phyloP scores from a whole-genome alignment of 2,888 invertebrate species.

The Eristalinus sepulchralis region DNA sequence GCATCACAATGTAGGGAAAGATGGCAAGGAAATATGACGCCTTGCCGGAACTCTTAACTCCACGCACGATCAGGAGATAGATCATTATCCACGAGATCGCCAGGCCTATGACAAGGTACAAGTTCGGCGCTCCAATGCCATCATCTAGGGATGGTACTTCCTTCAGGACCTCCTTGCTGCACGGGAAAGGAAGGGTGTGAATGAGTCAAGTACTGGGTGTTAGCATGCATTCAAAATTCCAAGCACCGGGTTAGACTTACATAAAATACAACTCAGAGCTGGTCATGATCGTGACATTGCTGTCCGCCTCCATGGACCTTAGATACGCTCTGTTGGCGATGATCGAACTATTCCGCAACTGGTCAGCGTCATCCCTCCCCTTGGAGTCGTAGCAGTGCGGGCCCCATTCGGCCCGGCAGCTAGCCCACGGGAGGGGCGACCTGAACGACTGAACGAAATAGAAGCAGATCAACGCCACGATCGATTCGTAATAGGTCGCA shows the following conservation, averaged over 20 bases:
- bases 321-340: conserved; percentile 48
- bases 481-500: conserved; percentile 85
- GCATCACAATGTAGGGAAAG: conserved; percentile 86
- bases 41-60: conserved; percentile 86
- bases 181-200: background rate
- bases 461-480: conserved; percentile 83
- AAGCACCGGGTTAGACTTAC: conserved; percentile 78
- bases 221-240: background rate
- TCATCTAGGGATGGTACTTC: conserved; percentile 81
- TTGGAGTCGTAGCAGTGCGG: conserved; percentile 78
- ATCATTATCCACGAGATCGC: conserved; percentile 82
- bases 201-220: background rate
- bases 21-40: conserved; percentile 89
- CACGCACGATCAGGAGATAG: conserved; percentile 82
- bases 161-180: conserved; percentile 82
- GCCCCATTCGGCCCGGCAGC: conserved; percentile 83
- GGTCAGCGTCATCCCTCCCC: conserved; percentile 46
- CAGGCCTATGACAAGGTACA: conserved; percentile 82
- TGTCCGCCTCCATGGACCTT: conserved; percentile 40
- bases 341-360: conserved; percentile 34
- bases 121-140: conserved; percentile 83
- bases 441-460: conserved; percentile 85
- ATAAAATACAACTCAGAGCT: conserved; percentile 83
- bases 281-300: conserved; percentile 77
- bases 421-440: conserved; percentile 84